Percentiles rank a stretch among this genome's conserved stretches.
Evolutionary conservation across 2,797 vertebrate genomes (phyloP).

Genomic region (Arctocebus calabarensis): DNA sequence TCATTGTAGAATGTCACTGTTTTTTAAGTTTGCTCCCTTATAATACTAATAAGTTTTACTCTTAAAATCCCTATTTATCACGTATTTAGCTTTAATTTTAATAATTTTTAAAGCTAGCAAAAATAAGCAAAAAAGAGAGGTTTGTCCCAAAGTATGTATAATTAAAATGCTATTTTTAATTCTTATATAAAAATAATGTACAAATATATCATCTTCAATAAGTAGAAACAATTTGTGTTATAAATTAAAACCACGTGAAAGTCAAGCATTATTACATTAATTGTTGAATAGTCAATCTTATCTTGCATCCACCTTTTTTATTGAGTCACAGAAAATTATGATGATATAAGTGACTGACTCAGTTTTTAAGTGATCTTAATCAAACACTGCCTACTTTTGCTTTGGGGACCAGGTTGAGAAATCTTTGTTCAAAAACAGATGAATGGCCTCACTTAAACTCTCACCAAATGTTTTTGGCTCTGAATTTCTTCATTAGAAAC

Average conservation of each 20-base stretch:
- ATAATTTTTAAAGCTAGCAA: neutral
- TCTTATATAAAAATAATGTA: neutral
- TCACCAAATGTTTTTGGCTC: conserved; percentile 67
- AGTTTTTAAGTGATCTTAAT: conserved; percentile 56
- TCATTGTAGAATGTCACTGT: neutral
- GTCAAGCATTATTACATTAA: neutral
- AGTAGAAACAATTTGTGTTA: neutral
- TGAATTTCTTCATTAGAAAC: conserved; percentile 84
- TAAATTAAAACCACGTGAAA: neutral
- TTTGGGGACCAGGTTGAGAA: conserved; percentile 63
- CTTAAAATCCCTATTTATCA: neutral
- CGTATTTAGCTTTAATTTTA: neutral
- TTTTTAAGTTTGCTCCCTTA: neutral
- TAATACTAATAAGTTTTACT: neutral
- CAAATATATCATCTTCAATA: neutral
- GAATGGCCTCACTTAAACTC: conserved; percentile 82
- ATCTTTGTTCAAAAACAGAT: conserved; percentile 78
- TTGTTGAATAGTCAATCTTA: neutral
- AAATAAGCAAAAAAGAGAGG: neutral
- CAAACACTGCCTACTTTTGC: conserved; percentile 69
- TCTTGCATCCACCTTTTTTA: neutral
- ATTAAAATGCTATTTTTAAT: neutral
- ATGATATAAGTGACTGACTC: conserved; percentile 66
- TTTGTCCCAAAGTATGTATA: neutral
- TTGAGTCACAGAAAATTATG: neutral